Conservation (phyloP, 2,113 vertebrate genomes). For the Fulmarus glacialis region DNA sequence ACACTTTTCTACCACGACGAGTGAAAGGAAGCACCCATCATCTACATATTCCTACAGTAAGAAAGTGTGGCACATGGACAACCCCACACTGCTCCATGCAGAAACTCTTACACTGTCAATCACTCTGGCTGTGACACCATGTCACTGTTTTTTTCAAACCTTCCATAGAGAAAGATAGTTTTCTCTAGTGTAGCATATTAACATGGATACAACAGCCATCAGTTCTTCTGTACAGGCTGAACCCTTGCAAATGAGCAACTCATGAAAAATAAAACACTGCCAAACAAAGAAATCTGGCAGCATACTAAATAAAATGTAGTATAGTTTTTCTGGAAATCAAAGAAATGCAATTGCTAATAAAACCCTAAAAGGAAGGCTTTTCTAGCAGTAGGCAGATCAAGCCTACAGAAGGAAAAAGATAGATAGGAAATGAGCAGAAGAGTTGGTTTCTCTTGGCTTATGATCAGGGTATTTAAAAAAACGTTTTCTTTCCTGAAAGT, state of each 20-base stretch:
- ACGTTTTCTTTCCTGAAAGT: not conserved
- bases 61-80: not conserved
- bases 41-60: not conserved
- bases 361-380: not conserved
- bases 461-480: not conserved
- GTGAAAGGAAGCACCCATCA: not conserved
- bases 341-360: not conserved
- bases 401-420: not conserved
- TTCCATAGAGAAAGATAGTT: not conserved
- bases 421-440: not conserved
- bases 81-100: not conserved
- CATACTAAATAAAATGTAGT: not conserved
- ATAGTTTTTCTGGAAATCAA: not conserved
- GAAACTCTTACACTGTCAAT: not conserved
- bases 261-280: not conserved
- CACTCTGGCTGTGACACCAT: not conserved
- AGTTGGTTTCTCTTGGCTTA: not conserved
- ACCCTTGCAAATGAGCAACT: not conserved
- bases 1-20: not conserved
- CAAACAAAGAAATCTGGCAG: not conserved
- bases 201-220: not conserved
- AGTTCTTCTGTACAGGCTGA: not conserved
- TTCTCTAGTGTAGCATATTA: not conserved
- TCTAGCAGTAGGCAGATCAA: not conserved
- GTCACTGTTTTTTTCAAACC: not conserved